Base-by-base conservation (phyloP, 2,888 invertebrate genomes). In the Pristionchus japonicus region DNA sequence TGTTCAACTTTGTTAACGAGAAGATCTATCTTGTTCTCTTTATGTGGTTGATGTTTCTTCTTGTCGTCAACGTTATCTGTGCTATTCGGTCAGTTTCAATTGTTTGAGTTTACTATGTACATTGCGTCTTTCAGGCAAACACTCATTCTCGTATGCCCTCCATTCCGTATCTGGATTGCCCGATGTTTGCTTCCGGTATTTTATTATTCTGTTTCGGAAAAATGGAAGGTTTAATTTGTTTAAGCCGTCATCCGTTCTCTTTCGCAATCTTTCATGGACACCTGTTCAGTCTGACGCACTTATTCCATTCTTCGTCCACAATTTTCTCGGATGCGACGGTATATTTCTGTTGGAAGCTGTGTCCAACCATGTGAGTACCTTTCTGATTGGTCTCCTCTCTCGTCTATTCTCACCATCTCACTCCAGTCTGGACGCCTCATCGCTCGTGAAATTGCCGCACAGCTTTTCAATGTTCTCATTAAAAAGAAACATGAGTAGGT, bases 1-100 rank as follows among this genome's bases (percentile, higher is more conserved):
- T 74, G 74, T 74, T 74, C 40, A 74, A 74, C 27, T 74, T 74
- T 37, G 74, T 74, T 34, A 74, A 74, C 74, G 74, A 74, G 23
- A 74, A 74, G 27, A 74, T 74, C 23, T 74, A 37, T 37, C 17
- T 74, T 13, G 34, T 74, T 74, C 74, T 74, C 34, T 74, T 31
- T 23, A 37, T 31, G 37, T 74, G 74, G 74, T 20, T 74, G 34
- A 34, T 74, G 13, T 74, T 74, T 74, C 74, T 74, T 20, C 40
- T 74, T 34, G 40, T 74, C 37, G 23, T 74, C 34, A 74, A 74
- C 40, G 37, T 74, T 1, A 40, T 74, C 37, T 23, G 13, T n/a
- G 74, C 74, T 11, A 74, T 74, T 34, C 34, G 74, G 74, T 74
- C 15, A 9, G 37, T 40, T 27, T 23, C 23, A 11, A n/a, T 13